Evolutionary conservation across 1,140 invertebrate species (phyloP).

Genomic region (Batillaria attramentaria): DNA sequence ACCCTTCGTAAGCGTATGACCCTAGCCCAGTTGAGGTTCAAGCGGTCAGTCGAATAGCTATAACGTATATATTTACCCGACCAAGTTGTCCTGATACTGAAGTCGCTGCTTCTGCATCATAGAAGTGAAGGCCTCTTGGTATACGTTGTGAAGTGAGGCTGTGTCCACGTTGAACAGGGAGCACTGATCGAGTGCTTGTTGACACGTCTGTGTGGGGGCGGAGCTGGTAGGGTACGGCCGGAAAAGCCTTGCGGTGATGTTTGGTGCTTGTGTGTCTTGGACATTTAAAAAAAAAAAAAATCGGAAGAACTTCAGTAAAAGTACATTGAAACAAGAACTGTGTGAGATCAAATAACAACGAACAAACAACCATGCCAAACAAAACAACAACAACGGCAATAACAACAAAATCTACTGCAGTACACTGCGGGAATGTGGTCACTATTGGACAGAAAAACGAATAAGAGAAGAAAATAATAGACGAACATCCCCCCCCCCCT

Average conservation of each 20-base stretch:
- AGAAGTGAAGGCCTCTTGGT: not conserved
- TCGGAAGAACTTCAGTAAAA: not conserved
- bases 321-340: not conserved
- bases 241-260: not conserved
- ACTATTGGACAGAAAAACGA: too few relatives aligned
- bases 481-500: too few relatives aligned
- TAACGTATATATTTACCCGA: not conserved
- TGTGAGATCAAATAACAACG: not conserved
- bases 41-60: not conserved
- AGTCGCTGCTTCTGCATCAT: slow-evolving; percentile 3
- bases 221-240: not conserved
- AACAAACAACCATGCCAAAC: not conserved
- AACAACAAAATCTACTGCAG: too few relatives aligned
- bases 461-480: too few relatives aligned
- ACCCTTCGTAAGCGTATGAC: not conserved
- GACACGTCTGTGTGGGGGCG: not conserved
- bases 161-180: not conserved
- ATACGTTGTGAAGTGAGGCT: not conserved
- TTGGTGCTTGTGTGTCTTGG: not conserved
- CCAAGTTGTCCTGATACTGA: slow-evolving; percentile 8
- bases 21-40: not conserved
- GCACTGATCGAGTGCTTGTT: not conserved
- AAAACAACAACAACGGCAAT: too few relatives aligned
- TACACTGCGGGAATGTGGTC: too few relatives aligned
- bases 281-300: too few relatives aligned